Conservation (phyloP, 2,888 invertebrate genomes). For the Ligdia adustata region DNA sequence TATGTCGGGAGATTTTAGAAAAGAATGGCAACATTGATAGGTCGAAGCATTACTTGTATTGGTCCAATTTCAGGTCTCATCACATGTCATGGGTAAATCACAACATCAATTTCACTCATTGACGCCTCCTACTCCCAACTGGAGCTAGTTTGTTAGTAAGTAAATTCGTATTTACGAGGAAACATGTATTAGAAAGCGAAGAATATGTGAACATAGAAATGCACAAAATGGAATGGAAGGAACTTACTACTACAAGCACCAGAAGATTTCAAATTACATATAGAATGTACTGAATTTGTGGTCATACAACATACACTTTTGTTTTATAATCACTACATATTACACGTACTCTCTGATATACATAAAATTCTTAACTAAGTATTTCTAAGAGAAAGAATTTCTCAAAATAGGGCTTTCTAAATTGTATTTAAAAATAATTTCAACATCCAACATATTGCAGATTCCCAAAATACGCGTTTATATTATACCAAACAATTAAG, state of each 20-base stretch:
- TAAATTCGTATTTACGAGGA: constrained; percentile 31
- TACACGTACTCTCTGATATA: constrained; percentile 40
- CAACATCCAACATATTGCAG: constrained; percentile 73
- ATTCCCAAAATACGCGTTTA: constrained; percentile 70
- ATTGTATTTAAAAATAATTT: constrained; percentile 28
- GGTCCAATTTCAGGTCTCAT: constrained; percentile 68
- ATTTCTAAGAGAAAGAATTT: constrained; percentile 31
- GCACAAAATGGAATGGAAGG: constrained; percentile 74
- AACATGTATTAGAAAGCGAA: constrained; percentile 23
- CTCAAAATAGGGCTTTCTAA: constrained; percentile 33
- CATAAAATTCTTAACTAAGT: constrained; percentile 33
- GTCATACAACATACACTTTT: constrained; percentile 45
- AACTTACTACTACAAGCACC: constrained; percentile 80
- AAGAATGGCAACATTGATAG: too few species aligned
- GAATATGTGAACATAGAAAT: constrained; percentile 51
- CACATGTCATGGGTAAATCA: constrained; percentile 59
- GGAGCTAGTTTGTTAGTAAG: constrained; percentile 27
- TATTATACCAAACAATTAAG: constrained; percentile 52
- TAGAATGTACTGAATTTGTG: constrained; percentile 46
- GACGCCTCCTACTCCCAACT: not conserved
- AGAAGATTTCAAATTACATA: constrained; percentile 66
- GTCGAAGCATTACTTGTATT: constrained; percentile 43
- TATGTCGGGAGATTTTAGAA: too few species aligned
- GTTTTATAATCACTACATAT: constrained; percentile 41
- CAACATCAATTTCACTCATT: constrained; percentile 42